These are phyloP conservation scores for Brachionus calyciflorus DNA, from an alignment of 1,140 invertebrate species.

Conservation along the genomic window DNA sequence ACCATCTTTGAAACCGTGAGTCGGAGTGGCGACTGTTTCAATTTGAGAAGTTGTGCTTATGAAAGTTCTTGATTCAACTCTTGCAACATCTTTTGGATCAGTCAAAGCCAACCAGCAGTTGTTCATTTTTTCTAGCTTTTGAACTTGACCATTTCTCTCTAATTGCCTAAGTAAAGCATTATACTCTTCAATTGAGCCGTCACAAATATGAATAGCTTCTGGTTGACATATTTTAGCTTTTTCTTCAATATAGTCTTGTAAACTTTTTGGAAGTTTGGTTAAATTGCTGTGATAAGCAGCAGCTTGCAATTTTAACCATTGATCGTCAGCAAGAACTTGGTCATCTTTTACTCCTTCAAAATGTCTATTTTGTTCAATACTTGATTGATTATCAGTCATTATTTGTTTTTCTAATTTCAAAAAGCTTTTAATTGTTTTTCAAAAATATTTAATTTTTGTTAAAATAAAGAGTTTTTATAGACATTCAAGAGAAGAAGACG, in stretches of 20 bases:
- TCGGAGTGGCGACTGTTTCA: too few species aligned
- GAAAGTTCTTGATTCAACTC: constrained; percentile 88
- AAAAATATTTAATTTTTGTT: too few species aligned
- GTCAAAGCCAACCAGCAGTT: too few species aligned
- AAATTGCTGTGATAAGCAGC: background rate
- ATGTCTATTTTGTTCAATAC: background rate
- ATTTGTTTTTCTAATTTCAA: too few species aligned
- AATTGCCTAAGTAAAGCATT: constrained; percentile 64
- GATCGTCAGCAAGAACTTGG: background rate
- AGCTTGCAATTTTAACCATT: background rate
- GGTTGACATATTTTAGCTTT: constrained; percentile 71
- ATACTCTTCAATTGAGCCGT: constrained; percentile 81
- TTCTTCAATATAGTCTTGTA: constrained; percentile 49
- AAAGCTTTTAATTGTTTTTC: too few species aligned
- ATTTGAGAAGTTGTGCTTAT: too few species aligned
- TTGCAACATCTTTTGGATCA: constrained; percentile 91
- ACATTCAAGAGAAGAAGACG: too few species aligned
- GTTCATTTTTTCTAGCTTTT: constrained; percentile 81
- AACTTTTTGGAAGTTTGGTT: background rate
- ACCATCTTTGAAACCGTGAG: constrained; percentile 51
- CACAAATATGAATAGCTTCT: constrained; percentile 81
- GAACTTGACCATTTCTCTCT: constrained; percentile 69
- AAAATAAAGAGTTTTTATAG: too few species aligned
- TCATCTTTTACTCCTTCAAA: background rate
- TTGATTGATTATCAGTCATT: too few species aligned